Evolutionary conservation across 2,888 invertebrate species (phyloP), one percentile per base, ranked within the genome.

Genomic region (Leptopterna dolabrata): DNA sequence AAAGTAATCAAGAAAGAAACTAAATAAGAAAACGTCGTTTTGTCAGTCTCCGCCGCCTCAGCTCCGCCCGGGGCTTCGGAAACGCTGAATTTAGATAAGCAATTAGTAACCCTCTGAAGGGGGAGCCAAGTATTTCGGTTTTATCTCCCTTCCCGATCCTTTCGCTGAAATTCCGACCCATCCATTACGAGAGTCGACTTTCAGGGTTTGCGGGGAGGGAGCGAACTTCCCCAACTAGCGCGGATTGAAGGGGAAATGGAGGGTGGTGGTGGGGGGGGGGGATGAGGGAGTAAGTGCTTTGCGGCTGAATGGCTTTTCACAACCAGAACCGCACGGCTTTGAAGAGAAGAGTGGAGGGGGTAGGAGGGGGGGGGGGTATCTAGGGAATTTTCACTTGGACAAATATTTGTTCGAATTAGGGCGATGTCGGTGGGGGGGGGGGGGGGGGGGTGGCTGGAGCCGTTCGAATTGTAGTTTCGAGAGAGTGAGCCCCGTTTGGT

Each of bases 51-150:
- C 63, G 24, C 63, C n/a, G 24, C 63, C 63, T n/a, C 24, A 27
- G 11, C 19, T 24, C 63, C 27, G 24, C 63, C 63, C 27, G 55
- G 27, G 30, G 27, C 30, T 45, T 45, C 16, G 81, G 30, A 81
- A 51, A 81, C 16, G 81, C 51, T 81, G 81, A 81, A 81, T 81
- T 81, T 81, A 81, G 81, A 81, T 81, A 81, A 81, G 81, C 81
- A 81, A 81, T 81, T 81, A 81, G 81, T 81, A 81, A 81, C 47
- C 81, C 81, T 24, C 45, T 45, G 78, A 78, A 55, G 30, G 81
- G 51, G 51, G 47, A 81, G 55, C 47, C 29, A 24, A 81, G 55
- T 81, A 81, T 81, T 51, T 47, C 51, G 81, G 81, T 45, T 51
- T 81, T 51, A 81, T 81, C 81, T 81, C 81, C 36, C 81, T 81